These are phyloP conservation scores for Athene noctua DNA, from an alignment of 2,113 vertebrate species.

Conservation along the genomic window DNA sequence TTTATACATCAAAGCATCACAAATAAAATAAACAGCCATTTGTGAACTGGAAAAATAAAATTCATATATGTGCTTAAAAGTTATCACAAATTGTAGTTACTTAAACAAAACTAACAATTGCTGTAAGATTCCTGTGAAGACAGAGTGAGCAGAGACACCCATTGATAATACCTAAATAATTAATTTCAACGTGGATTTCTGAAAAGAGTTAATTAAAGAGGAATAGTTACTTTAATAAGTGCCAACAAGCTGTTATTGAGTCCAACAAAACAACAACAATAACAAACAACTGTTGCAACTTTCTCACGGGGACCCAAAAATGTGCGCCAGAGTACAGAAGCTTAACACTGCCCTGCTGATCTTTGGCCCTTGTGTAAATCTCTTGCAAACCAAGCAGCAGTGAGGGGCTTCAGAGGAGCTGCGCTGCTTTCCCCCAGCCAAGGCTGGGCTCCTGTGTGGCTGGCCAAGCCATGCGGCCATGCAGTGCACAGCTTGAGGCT, in stretches of 20 bases:
- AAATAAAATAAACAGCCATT: not conserved
- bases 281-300: not conserved
- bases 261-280: not conserved
- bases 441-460: fast-evolving
- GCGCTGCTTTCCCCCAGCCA: too few relatives aligned
- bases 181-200: not conserved
- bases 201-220: not conserved
- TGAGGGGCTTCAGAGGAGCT: fast-evolving
- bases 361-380: not conserved
- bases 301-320: not conserved
- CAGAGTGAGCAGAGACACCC: not conserved
- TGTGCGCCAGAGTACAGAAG: fast-evolving
- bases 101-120: not conserved
- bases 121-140: not conserved
- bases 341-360: not conserved
- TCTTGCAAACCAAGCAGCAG: not conserved
- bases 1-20: not conserved
- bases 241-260: not conserved
- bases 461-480: fast-evolving
- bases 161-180: not conserved
- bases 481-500: fast-evolving
- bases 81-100: not conserved
- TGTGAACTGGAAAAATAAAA: not conserved
- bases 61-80: not conserved
- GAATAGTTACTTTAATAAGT: not conserved